phyloP scores from a whole-genome alignment of 1,140 invertebrate genomes.

The Drusus annulatus region DNA sequence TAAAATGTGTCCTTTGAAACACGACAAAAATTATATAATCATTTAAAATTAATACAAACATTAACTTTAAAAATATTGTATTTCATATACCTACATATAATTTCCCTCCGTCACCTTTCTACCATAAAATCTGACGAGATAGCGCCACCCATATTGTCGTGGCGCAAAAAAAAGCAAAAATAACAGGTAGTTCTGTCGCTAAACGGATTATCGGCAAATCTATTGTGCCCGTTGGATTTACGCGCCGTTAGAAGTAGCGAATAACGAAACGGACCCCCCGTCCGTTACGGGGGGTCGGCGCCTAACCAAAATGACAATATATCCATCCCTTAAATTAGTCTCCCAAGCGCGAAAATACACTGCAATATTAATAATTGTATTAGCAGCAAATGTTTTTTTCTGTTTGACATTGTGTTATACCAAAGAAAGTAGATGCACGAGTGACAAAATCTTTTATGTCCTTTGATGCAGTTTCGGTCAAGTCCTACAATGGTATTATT shows the following conservation, averaged over 20 bases:
- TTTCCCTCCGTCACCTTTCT: not conserved
- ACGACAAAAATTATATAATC: too few species aligned
- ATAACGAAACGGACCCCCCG: not conserved
- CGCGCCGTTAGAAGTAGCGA: not conserved
- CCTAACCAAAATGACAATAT: not conserved
- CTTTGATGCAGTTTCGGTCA: not conserved
- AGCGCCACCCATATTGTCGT: slow-evolving; percentile 31
- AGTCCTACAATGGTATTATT: not conserved
- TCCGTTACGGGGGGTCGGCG: not conserved
- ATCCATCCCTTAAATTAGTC: slow-evolving; percentile 1
- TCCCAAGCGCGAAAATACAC: not conserved
- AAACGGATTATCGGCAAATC: slow-evolving; percentile 55
- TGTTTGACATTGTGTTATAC: not conserved
- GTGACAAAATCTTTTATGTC: slow-evolving; percentile 9
- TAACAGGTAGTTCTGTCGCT: slow-evolving; percentile 39
- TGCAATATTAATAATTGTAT: not conserved
- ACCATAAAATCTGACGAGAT: not conserved
- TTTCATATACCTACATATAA: too few species aligned
- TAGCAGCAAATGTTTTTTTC: too few species aligned
- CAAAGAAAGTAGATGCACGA: not conserved
- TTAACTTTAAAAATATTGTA: too few species aligned
- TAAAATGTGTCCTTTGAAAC: too few species aligned
- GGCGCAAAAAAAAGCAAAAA: slow-evolving; percentile 7
- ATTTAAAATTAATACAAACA: too few species aligned
- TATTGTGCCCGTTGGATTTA: slow-evolving; percentile 41